Percentiles rank a stretch among this genome's conserved stretches.
Conservation (phyloP, 2,797 vertebrate genomes). For the Gallinago solitaria region DNA sequence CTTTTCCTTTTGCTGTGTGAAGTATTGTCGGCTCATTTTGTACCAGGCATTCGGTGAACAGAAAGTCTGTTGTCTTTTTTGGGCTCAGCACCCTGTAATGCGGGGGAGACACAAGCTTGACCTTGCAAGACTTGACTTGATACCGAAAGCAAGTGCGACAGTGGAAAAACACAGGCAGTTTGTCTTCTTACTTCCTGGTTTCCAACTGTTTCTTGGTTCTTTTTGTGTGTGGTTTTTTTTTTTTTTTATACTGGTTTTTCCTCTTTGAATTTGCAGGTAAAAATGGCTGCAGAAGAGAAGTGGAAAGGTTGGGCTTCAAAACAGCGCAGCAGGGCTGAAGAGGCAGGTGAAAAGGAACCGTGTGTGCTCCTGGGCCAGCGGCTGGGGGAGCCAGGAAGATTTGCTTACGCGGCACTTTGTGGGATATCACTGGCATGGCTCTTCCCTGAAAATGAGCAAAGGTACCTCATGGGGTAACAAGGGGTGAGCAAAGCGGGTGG, state of each 20-base stretch:
- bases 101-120: not conserved
- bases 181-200: not conserved
- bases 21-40: not conserved
- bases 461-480: conserved; percentile 63
- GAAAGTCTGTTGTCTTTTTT: not conserved
- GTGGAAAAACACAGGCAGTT: not conserved
- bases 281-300: conserved; percentile 51
- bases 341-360: not conserved
- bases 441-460: conserved; percentile 86
- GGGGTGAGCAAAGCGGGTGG: not conserved
- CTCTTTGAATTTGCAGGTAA: not conserved
- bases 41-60: not conserved
- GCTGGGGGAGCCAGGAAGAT: conserved; percentile 85
- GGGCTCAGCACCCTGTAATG: not conserved
- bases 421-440: conserved; percentile 84
- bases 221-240: too few relatives aligned
- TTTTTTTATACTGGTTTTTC: not conserved
- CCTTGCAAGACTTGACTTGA: not conserved
- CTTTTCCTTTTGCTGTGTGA: not conserved
- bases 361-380: conserved; percentile 51
- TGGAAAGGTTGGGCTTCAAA: not conserved
- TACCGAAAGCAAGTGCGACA: not conserved
- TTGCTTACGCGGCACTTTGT: conserved; percentile 88
- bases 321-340: not conserved
- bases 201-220: not conserved